Conservation (phyloP, 2,113 vertebrate species). For the Marcusenius ussheri region DNA sequence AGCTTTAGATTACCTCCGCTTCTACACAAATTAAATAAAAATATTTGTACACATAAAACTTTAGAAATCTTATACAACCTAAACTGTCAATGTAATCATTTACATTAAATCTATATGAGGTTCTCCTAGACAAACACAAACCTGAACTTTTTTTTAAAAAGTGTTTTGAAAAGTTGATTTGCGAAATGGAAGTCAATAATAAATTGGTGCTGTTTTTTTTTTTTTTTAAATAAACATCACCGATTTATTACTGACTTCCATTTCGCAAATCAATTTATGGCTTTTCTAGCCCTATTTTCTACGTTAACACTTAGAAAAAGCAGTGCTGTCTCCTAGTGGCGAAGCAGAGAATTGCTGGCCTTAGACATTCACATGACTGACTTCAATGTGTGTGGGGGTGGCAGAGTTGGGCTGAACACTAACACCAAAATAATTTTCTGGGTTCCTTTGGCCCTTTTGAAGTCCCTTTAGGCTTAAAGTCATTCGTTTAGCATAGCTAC, state of each 20-base stretch:
- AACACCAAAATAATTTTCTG: not conserved
- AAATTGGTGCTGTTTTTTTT: constrained; percentile 53
- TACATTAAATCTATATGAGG: not conserved
- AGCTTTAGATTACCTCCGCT: not conserved
- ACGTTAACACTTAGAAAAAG: constrained; percentile 57
- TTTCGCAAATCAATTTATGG: constrained; percentile 59
- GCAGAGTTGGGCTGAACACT: no score
- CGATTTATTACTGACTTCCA: constrained; percentile 62
- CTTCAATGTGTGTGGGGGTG: not conserved
- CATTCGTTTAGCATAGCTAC: not conserved
- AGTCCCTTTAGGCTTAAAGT: not conserved
- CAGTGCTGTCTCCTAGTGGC: constrained; percentile 90
- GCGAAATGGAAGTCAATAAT: constrained; percentile 58
- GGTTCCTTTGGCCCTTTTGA: not conserved
- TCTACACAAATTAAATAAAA: not conserved
- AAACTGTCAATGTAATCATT: not conserved
- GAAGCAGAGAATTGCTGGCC: constrained; percentile 30
- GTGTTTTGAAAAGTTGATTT: constrained; percentile 26
- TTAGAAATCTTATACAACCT: not conserved
- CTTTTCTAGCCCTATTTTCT: constrained; percentile 33
- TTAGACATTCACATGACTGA: constrained; percentile 8
- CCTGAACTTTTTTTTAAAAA: not conserved
- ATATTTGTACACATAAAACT: not conserved
- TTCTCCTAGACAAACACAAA: not conserved
- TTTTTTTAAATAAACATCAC: constrained; percentile 49